Evolutionary conservation across 1,140 invertebrate species (phyloP).

Genomic region (Listronotus bonariensis): DNA sequence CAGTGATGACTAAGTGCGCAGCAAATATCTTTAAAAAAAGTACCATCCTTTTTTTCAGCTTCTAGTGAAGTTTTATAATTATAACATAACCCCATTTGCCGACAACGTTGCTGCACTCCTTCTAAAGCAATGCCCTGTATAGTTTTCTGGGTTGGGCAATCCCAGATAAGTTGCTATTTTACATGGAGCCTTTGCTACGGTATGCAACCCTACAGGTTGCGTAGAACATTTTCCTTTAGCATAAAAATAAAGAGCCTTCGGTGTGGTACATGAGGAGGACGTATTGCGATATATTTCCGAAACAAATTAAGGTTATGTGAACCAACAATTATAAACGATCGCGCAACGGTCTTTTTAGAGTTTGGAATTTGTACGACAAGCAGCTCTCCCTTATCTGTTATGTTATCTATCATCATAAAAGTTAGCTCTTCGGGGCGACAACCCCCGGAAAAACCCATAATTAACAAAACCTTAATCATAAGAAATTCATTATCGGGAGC

Average conservation of each 20-base stretch:
- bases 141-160: slow-evolving; percentile 42
- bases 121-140: slow-evolving; percentile 49
- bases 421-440: slow-evolving; percentile 11
- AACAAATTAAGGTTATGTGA: slow-evolving; percentile 5
- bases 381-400: slow-evolving; percentile 3
- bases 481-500: no score
- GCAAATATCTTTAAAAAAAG: no score
- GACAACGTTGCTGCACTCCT: slow-evolving; percentile 48
- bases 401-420: slow-evolving; percentile 7
- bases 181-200: slow-evolving; percentile 41
- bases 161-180: slow-evolving; percentile 43
- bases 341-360: not conserved
- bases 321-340: slow-evolving; percentile 3
- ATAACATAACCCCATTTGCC: slow-evolving; percentile 19
- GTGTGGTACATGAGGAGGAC: slow-evolving; percentile 16
- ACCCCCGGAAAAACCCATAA: not conserved
- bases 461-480: not conserved
- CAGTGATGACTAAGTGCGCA: no score
- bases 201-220: slow-evolving; percentile 44
- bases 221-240: slow-evolving; percentile 44
- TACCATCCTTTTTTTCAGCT: no score
- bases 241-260: slow-evolving; percentile 40
- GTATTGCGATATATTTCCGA: slow-evolving; percentile 14
- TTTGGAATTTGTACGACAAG: slow-evolving; percentile 1
- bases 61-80: no score